phyloP scores from a whole-genome alignment of 1,140 invertebrate genomes.

The Conus betulinus region DNA sequence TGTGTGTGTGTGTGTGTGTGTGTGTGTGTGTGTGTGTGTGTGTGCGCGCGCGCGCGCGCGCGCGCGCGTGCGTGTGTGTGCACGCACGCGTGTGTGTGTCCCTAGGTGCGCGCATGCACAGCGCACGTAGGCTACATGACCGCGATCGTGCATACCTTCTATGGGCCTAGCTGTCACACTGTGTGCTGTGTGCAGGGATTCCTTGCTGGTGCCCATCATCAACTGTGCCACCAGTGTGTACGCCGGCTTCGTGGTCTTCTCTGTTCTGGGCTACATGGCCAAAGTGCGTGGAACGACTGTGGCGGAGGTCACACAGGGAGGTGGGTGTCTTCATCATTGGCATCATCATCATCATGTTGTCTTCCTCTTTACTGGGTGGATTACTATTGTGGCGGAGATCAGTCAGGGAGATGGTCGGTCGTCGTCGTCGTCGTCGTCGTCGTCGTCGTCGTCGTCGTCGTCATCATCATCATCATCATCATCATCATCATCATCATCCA shows the following conservation, averaged over 20 bases:
- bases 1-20: not conserved
- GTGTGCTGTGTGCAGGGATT: constrained; percentile 76
- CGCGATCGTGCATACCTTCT: too few species aligned
- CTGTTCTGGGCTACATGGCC: constrained; percentile 72
- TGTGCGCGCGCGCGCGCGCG: not conserved
- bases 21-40: constrained; percentile 18
- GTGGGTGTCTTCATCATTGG: constrained; percentile 87
- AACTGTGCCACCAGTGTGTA: constrained; percentile 83
- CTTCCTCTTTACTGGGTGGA: too few species aligned
- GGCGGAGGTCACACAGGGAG: constrained; percentile 64
- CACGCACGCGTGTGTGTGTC: constrained; percentile 58
- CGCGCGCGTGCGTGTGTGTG: constrained; percentile 16
- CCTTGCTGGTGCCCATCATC: constrained; percentile 93
- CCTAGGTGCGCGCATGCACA: constrained; percentile 79
- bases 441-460: not conserved
- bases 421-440: constrained; percentile 80
- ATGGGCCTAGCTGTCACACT: not conserved
- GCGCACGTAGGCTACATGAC: too few species aligned
- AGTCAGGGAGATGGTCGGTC: constrained; percentile 72
- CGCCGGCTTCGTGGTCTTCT: constrained; percentile 72
- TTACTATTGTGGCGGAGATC: too few species aligned
- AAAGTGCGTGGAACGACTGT: constrained; percentile 62
- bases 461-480: constrained; percentile 3
- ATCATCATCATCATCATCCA: too few species aligned
- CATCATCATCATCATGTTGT: constrained; percentile 96